These are phyloP conservation scores for Furcula furcula DNA, from an alignment of 2,888 invertebrate species.

Conservation along the genomic window DNA sequence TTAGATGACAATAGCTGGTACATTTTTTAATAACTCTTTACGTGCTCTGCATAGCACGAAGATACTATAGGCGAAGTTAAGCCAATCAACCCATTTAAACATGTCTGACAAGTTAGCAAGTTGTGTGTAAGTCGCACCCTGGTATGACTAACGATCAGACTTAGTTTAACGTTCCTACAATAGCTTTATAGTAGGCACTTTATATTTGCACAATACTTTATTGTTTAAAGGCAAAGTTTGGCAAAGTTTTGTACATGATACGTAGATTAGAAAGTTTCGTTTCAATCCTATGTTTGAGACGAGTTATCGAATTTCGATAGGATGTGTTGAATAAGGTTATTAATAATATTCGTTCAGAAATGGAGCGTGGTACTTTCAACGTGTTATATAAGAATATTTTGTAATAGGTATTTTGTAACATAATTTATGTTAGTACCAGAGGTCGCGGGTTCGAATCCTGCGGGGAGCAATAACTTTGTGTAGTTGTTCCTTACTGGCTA, in stretches of 20 bases:
- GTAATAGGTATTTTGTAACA: too few species aligned
- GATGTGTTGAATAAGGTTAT: too few species aligned
- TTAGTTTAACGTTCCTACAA: background rate
- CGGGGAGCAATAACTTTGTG: too few species aligned
- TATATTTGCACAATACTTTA: background rate
- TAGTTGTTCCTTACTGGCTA: too few species aligned
- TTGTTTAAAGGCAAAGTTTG: background rate
- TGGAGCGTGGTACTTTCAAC: too few species aligned
- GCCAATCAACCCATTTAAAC: background rate
- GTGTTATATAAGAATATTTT: too few species aligned
- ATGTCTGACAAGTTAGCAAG: background rate
- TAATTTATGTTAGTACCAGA: too few species aligned
- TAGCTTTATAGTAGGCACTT: background rate
- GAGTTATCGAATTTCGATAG: too few species aligned
- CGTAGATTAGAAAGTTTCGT: conserved; percentile 3
- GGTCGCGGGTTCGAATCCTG: too few species aligned
- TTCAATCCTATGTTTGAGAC: conserved; percentile 1
- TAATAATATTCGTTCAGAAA: too few species aligned
- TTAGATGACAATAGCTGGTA: too few species aligned
- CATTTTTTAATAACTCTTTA: too few species aligned
- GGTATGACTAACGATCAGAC: background rate
- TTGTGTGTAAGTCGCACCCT: background rate
- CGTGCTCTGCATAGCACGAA: background rate
- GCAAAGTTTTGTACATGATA: background rate
- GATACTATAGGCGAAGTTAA: background rate